Conservation (phyloP, 2,888 invertebrate genomes). For the Ferdinandea cuprea region DNA sequence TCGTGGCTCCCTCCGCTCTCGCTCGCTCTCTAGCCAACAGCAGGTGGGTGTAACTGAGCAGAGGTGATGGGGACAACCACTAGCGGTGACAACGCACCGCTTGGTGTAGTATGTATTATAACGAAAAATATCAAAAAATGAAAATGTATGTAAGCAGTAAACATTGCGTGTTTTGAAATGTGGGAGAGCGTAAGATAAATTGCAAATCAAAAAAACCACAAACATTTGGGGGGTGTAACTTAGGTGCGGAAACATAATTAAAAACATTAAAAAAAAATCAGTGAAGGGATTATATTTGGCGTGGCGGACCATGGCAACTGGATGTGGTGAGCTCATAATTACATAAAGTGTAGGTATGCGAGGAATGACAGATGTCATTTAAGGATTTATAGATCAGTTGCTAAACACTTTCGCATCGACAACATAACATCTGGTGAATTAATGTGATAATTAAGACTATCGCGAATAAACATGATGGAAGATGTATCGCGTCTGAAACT, state of each 20-base stretch:
- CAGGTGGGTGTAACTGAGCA: conserved; percentile 70
- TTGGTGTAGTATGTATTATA: conserved; percentile 30
- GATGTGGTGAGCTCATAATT: conserved; percentile 3
- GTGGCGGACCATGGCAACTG: neutral
- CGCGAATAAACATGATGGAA: no score
- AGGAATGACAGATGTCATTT: no score
- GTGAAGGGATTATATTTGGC: neutral
- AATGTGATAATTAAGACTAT: no score
- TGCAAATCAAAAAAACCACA: conserved; percentile 33
- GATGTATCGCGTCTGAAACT: no score
- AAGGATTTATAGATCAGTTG: no score
- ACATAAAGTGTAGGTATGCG: neutral
- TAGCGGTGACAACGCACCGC: neutral
- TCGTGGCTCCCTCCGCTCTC: neutral
- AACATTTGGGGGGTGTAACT: conserved; percentile 20
- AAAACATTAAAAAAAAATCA: conserved; percentile 7
- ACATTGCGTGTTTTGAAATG: conserved; percentile 45
- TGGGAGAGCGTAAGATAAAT: conserved; percentile 34
- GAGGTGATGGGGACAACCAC: conserved; percentile 20
- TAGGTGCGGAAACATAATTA: conserved; percentile 25
- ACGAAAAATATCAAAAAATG: conserved; percentile 8
- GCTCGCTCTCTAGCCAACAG: conserved; percentile 50
- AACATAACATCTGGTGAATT: no score
- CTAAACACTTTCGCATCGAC: no score
- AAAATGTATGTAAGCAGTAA: conserved; percentile 26